Percentiles rank a stretch among this genome's conserved stretches.
Evolutionary conservation across 2,888 invertebrate genomes (phyloP).

Genomic region (Hermaeophaga mercurialis): DNA sequence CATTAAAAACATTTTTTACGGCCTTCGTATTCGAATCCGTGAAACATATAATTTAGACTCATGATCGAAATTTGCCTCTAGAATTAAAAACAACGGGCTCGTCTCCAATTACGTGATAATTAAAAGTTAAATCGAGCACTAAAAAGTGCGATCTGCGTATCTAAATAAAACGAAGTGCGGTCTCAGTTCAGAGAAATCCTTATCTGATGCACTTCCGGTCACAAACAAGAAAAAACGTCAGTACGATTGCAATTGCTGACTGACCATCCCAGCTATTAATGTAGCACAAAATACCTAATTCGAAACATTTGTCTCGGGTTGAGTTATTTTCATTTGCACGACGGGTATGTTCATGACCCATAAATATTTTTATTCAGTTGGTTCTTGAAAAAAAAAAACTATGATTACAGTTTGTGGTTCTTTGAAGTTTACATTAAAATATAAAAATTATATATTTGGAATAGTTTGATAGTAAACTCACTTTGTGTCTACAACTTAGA

Average conservation of each 20-base stretch:
- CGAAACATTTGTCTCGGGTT: slow-evolving; percentile 21
- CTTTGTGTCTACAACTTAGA: no score
- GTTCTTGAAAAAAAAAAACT: no score
- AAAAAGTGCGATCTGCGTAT: slow-evolving; percentile 21
- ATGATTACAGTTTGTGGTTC: background rate
- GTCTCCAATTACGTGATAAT: slow-evolving; percentile 27
- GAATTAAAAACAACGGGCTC: slow-evolving; percentile 19
- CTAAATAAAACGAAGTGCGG: slow-evolving; percentile 18
- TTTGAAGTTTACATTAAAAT: no score
- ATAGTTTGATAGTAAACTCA: no score
- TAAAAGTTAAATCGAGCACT: slow-evolving; percentile 25
- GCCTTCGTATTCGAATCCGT: no score
- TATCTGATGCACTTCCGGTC: slow-evolving; percentile 28
- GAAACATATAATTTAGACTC: background rate
- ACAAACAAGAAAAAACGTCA: slow-evolving; percentile 16
- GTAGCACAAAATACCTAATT: slow-evolving; percentile 19
- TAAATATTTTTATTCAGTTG: no score
- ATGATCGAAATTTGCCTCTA: background rate
- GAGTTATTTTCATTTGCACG: slow-evolving; percentile 12
- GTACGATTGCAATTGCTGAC: slow-evolving; percentile 21
- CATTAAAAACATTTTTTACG: no score
- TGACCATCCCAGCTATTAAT: slow-evolving; percentile 25
- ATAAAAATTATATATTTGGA: no score
- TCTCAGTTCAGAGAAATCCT: slow-evolving; percentile 20
- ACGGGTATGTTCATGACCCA: slow-evolving; percentile 14